Conservation (phyloP, 2,113 vertebrate species). For the Corythaixoides concolor region DNA sequence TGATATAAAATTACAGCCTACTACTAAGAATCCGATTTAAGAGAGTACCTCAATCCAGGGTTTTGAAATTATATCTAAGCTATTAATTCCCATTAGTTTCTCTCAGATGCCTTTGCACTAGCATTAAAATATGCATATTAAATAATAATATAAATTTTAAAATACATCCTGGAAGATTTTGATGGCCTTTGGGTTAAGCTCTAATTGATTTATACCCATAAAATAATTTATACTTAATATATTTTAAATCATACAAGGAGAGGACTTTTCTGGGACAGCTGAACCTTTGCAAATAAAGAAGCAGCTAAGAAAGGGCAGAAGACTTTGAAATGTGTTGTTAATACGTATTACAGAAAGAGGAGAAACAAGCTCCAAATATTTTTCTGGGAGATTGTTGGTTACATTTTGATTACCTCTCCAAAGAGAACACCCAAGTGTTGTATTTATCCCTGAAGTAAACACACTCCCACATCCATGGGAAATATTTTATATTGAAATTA, state of each 20-base stretch:
- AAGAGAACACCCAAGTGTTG: neutral
- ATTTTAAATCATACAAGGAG: neutral
- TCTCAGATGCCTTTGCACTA: neutral
- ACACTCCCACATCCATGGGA: neutral
- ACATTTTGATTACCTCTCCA: neutral
- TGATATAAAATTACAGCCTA: neutral
- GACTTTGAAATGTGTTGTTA: neutral
- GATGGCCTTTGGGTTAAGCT: constrained; percentile 27
- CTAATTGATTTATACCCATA: constrained; percentile 3
- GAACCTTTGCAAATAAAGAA: neutral
- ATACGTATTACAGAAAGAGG: neutral
- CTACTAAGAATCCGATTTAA: neutral
- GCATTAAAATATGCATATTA: constrained; percentile 27
- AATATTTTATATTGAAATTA: constrained; percentile 24
- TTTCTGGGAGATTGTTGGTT: neutral
- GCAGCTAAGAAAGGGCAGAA: neutral
- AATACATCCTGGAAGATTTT: constrained; percentile 8
- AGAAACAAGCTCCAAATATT: neutral
- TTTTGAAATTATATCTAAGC: neutral
- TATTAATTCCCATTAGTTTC: constrained; percentile 40
- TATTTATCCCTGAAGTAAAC: neutral
- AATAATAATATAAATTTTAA: constrained; percentile 11
- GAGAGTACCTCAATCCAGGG: neutral
- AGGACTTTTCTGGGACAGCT: neutral
- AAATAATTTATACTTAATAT: neutral